A percentile compares a stretch with the other conserved stretches of the same genome.
phyloP scores from a whole-genome alignment of 2,113 vertebrate species.

The Chinchilla lanigera region DNA sequence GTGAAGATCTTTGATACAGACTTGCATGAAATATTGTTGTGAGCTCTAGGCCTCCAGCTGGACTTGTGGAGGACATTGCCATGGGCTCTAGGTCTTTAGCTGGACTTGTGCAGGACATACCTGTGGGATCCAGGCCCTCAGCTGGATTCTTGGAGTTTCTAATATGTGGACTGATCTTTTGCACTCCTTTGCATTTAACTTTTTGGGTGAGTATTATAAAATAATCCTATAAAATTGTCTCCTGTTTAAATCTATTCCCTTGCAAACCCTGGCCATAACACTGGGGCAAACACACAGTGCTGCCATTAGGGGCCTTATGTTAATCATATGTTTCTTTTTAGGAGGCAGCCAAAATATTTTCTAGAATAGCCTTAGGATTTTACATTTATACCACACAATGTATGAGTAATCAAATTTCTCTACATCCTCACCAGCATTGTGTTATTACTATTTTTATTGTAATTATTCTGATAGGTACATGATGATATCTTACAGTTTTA shows the following conservation, averaged over 20 bases:
- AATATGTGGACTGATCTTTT: too few species aligned
- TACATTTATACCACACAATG: background rate
- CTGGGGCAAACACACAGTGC: background rate
- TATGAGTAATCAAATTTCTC: background rate
- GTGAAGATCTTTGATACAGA: background rate
- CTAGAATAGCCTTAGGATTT: background rate
- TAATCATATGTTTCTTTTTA: background rate
- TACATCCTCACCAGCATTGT: background rate
- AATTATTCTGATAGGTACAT: background rate
- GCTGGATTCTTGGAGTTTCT: too few species aligned
- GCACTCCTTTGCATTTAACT: too few species aligned
- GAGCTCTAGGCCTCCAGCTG: too few species aligned
- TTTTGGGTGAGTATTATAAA: too few species aligned
- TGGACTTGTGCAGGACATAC: too few species aligned
- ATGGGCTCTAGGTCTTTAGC: background rate
- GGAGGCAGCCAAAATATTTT: background rate
- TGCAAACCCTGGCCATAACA: background rate
- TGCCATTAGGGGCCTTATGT: background rate
- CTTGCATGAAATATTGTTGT: background rate
- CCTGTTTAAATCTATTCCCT: background rate
- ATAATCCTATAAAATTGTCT: too few species aligned
- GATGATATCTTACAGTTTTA: background rate
- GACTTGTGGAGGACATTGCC: too few species aligned
- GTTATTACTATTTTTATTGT: background rate
- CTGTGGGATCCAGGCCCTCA: too few species aligned